A percentile compares a stretch with the other conserved stretches of the same genome.
Evolutionary conservation across 2,113 vertebrate species (phyloP).

Genomic region (Polypterus senegalus): DNA sequence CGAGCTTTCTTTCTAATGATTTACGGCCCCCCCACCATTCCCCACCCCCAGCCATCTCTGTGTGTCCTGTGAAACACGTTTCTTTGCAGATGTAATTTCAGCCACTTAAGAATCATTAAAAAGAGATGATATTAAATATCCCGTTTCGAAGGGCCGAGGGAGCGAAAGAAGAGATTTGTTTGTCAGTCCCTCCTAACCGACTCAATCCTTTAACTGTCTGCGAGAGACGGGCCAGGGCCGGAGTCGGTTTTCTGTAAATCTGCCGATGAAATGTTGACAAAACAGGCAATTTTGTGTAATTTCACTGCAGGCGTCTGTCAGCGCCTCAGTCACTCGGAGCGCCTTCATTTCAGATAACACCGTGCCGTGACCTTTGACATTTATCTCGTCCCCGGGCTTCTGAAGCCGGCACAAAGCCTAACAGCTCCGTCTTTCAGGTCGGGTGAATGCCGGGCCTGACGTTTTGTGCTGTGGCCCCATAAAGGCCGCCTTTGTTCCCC

Average conservation of each 20-base stretch:
- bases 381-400: conserved; percentile 40
- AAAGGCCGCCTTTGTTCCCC: conserved; percentile 72
- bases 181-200: conserved; percentile 70
- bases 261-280: conserved; percentile 87
- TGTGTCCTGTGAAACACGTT: conserved; percentile 25
- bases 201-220: conserved; percentile 56
- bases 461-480: conserved; percentile 33
- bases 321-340: conserved; percentile 59
- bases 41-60: conserved; percentile 24
- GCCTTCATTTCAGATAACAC: conserved; percentile 68
- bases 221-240: conserved; percentile 19
- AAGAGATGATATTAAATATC: conserved; percentile 89
- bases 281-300: conserved; percentile 92
- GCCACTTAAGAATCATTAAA: conserved; percentile 78
- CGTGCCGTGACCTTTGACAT: conserved; percentile 67
- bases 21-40: no score
- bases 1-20: background rate
- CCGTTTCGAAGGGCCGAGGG: conserved; percentile 53
- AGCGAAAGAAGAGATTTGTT: conserved; percentile 74
- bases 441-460: conserved; percentile 51
- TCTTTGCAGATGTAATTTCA: conserved; percentile 57
- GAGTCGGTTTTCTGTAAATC: conserved; percentile 65
- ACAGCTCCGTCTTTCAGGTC: conserved; percentile 83
- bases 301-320: conserved; percentile 65
- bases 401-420: conserved; percentile 51